Evolutionary conservation across 2,113 vertebrate species (phyloP), one percentile per base, ranked within the genome.

Genomic region (Myodes glareolus): DNA sequence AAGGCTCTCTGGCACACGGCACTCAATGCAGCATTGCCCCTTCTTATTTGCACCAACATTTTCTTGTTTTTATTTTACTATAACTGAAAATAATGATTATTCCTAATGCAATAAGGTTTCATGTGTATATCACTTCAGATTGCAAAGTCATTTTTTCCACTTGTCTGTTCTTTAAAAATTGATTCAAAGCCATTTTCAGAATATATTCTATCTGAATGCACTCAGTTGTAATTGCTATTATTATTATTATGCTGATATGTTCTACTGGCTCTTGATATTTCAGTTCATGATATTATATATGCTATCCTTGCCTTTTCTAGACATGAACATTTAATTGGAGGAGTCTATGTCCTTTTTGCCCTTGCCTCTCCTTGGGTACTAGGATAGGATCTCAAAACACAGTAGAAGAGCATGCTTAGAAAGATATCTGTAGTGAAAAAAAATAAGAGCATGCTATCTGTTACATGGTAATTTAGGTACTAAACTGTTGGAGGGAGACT

Each of bases 31-130:
- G 58, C n/a, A n/a, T 31, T 94, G 88, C 94, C 94, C 45, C 70
- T 97, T 95, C 68, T 97, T 95, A 29, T 93, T 86, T 96, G 45
- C 1, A 68, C 39, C 78, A 89, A 55, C 23, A 75, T 50, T 88
- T 87, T 7, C 10, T 58, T 90, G 16, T 50, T 90, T 84, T 17
- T 61, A 14, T 87, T 87, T 91, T 63, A 65, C 9, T 50, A 2
- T 58, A 19, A 36, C 82, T 91, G 4, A n/a, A 91, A 70, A 80
- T 61, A 55, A 70, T 29, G 1, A 70, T 72, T 94, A 36, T 25
- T 80, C 75, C 16, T 75, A 39, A 52, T 76, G 78, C 39, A 70
- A 1, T 90, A 77, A 73, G 76, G 90, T 93, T 90, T 9, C 13
- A 23, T 47, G 73, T 91, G 78, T 25, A 63, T 25, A 68, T 21